Percentiles rank a stretch among this genome's conserved stretches.
phyloP scores from a whole-genome alignment of 2,888 invertebrate genomes.

The Lithosia quadra region DNA sequence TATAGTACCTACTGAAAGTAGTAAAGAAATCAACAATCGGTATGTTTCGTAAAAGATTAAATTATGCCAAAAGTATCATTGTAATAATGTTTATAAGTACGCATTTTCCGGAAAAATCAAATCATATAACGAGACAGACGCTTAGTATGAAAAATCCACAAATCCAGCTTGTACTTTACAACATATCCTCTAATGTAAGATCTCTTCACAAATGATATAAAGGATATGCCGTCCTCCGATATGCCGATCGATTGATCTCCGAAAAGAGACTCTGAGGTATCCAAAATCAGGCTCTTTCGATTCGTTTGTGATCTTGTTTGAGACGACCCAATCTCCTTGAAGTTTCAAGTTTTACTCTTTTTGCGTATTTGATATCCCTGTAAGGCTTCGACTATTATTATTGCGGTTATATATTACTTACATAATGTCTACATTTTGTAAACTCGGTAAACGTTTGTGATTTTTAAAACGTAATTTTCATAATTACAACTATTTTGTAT shows the following conservation, averaged over 20 bases:
- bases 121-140: background rate
- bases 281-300: slow-evolving; percentile 48
- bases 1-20: too few relatives aligned
- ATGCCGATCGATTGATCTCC: slow-evolving; percentile 53
- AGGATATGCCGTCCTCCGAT: slow-evolving; percentile 43
- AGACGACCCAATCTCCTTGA: slow-evolving; percentile 41
- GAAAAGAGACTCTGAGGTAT: slow-evolving; percentile 43
- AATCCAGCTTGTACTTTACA: slow-evolving; percentile 1
- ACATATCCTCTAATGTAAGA: slow-evolving; percentile 19
- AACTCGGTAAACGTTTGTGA: background rate
- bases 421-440: background rate
- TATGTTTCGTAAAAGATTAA: background rate
- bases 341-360: slow-evolving; percentile 38
- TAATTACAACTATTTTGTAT: background rate
- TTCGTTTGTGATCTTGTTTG: slow-evolving; percentile 50
- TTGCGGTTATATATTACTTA: slow-evolving; percentile 20
- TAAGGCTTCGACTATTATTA: slow-evolving; percentile 26
- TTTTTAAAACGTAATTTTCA: background rate
- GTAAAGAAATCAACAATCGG: background rate
- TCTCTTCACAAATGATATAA: slow-evolving; percentile 42
- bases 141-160: slow-evolving; percentile 1
- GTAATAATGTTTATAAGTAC: background rate
- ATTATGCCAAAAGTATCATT: background rate
- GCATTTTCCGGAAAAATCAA: background rate
- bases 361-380: slow-evolving; percentile 30